Base-by-base conservation (phyloP, 2,113 vertebrate genomes). In the Lathamus discolor region DNA sequence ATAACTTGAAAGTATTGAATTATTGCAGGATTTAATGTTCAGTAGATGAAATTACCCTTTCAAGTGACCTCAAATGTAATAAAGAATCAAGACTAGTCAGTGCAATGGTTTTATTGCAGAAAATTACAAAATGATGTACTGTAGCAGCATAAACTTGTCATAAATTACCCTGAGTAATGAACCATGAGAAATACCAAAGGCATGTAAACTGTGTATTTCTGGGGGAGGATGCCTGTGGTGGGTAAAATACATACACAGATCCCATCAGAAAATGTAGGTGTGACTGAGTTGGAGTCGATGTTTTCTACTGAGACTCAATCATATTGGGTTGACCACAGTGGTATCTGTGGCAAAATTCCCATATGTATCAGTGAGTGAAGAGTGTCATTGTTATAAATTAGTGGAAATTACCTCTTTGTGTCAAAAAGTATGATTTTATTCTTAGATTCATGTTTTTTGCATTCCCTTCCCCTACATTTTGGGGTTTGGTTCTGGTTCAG, bases 21-120 rank as follows among this genome's bases (percentile, higher is more conserved):
- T 94, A 96, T 95, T 88, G 79, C 79, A 86, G 82, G 91, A 80
- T 94, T 95, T 96, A 91, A 90, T 74, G 84, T 90, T 95, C 78
- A 70, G 89, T 91, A 92, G 85, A 96, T 95, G 46, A 95, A 96
- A 95, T 96, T 96, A 94, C 91, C 91, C 96, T 95, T 96, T 94
- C 73, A 80, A 83, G 96, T 96, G 96, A 96, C 96, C 96, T 96
- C 89, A 83, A 90, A 92, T 81, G 72, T 94, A 96, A 96, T 96
- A 96, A 96, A 96, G 94, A 94, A 88, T 72, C 66, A 92, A 77
- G 91, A 91, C 64, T 86, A 96, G 91, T 86, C 93, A 95, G 51
- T 83, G 90, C 76, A 90, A 74, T 90, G 75, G 84, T 88, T 97
- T 97, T 97, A 97, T 80, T 93, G 87, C 81, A 86, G 87, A 95